Conservation (phyloP, 2,888 invertebrate species). For the Drosophila flavopinicola region DNA sequence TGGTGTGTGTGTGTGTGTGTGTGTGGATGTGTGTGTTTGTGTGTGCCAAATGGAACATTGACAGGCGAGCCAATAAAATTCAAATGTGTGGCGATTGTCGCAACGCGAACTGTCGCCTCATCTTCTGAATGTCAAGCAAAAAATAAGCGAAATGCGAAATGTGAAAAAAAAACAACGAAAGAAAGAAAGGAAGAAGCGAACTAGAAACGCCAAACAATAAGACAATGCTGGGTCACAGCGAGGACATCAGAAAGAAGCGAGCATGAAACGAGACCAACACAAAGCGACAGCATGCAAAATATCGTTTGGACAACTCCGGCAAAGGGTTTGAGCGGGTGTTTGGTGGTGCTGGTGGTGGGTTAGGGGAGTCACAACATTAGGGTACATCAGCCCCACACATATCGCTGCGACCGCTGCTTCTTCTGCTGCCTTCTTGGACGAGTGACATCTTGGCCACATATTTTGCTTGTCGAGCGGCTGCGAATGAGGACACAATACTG, state of each 20-base stretch:
- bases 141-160: constrained; percentile 46
- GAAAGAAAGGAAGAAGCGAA: constrained; percentile 18
- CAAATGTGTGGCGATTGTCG: constrained; percentile 82
- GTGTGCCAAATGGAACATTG: constrained; percentile 67
- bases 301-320: constrained; percentile 45
- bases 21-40: constrained; percentile 22
- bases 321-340: constrained; percentile 13
- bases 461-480: constrained; percentile 75
- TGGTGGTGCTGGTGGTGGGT: not conserved
- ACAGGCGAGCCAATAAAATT: constrained; percentile 83
- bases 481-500: constrained; percentile 77
- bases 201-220: constrained; percentile 68
- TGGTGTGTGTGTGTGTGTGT: constrained; percentile 11
- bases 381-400: constrained; percentile 51
- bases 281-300: constrained; percentile 75
- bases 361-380: constrained; percentile 44
- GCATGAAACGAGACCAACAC: constrained; percentile 63
- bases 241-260: constrained; percentile 56
- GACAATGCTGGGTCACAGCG: constrained; percentile 59
- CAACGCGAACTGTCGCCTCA: constrained; percentile 69
- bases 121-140: constrained; percentile 68
- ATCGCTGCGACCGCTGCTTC: constrained; percentile 23
- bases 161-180: too few relatives aligned
- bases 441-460: constrained; percentile 80
- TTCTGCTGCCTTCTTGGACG: constrained; percentile 18